Evolutionary conservation across 1,140 invertebrate species (phyloP).

Genomic region (Drosophila azteca): DNA sequence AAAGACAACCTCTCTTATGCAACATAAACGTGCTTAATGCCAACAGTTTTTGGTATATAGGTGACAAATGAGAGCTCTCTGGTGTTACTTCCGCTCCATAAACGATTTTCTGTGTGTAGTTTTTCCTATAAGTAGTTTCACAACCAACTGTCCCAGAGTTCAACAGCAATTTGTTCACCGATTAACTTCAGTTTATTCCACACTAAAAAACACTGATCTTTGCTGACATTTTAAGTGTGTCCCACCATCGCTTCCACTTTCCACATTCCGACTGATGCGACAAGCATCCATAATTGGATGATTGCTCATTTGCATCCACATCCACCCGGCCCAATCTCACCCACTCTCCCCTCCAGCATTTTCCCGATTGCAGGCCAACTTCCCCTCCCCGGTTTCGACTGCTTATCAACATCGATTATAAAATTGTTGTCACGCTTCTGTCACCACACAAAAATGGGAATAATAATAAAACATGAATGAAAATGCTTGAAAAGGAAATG

Average conservation of each 20-base stretch:
- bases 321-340: constrained; percentile 3
- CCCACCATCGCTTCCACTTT: constrained; percentile 31
- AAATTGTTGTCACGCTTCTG: constrained; percentile 44
- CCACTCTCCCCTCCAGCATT: background rate
- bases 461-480: constrained; percentile 3
- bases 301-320: constrained; percentile 39
- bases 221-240: constrained; percentile 5
- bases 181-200: constrained; percentile 4
- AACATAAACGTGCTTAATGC: too few relatives aligned
- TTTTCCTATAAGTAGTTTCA: too few relatives aligned
- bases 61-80: too few relatives aligned
- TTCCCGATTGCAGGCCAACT: too few relatives aligned
- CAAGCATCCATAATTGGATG: constrained; percentile 27
- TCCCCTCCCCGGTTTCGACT: too few relatives aligned
- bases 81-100: too few relatives aligned
- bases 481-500: too few relatives aligned
- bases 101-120: too few relatives aligned
- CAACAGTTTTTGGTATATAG: too few relatives aligned
- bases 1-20: too few relatives aligned
- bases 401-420: constrained; percentile 42
- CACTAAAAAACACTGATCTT: constrained; percentile 12
- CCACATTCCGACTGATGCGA: background rate
- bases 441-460: constrained; percentile 32
- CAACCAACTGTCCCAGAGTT: background rate
- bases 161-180: background rate